These are phyloP conservation scores for Mesopsocus fuscifrons DNA, from an alignment of 2,888 invertebrate species.

Conservation along the genomic window DNA sequence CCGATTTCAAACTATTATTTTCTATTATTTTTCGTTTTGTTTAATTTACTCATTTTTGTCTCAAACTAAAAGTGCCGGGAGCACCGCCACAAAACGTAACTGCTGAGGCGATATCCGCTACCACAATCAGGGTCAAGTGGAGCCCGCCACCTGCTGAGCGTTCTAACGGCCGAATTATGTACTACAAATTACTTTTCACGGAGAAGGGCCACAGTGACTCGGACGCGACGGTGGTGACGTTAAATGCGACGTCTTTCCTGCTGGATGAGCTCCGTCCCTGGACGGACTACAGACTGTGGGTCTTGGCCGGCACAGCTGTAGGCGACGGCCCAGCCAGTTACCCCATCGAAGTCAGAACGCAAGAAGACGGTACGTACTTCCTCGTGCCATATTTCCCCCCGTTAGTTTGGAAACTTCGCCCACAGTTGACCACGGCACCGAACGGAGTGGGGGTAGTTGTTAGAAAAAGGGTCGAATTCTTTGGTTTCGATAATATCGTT, in stretches of 20 bases:
- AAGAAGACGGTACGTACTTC: slow-evolving; percentile 92
- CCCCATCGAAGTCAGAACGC: slow-evolving; percentile 82
- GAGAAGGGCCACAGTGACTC: slow-evolving; percentile 70
- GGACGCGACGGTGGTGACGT: slow-evolving; percentile 60
- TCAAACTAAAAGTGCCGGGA: slow-evolving; percentile 62
- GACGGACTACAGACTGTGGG: slow-evolving; percentile 95
- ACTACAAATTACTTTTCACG: slow-evolving; percentile 86
- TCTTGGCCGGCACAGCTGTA: slow-evolving; percentile 86
- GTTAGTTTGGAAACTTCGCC: too few species aligned
- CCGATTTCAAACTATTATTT: too few species aligned
- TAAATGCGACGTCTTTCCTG: slow-evolving; percentile 59
- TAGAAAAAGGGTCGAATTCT: too few species aligned
- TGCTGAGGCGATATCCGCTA: slow-evolving; percentile 73
- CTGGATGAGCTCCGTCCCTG: slow-evolving; percentile 83
- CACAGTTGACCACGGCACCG: too few species aligned
- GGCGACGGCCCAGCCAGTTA: slow-evolving; percentile 90
- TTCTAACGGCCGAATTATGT: slow-evolving; percentile 80
- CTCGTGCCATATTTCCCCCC: slow-evolving; percentile 12
- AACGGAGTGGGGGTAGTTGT: too few species aligned
- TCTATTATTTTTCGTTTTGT: too few species aligned
- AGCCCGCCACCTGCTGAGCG: slow-evolving; percentile 78
- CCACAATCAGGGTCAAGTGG: slow-evolving; percentile 80
- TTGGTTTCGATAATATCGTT: too few species aligned
- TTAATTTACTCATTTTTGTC: too few species aligned
- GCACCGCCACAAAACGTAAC: slow-evolving; percentile 90